Conservation (phyloP, 1,140 invertebrate genomes). For the Drosophila tsacasi region DNA sequence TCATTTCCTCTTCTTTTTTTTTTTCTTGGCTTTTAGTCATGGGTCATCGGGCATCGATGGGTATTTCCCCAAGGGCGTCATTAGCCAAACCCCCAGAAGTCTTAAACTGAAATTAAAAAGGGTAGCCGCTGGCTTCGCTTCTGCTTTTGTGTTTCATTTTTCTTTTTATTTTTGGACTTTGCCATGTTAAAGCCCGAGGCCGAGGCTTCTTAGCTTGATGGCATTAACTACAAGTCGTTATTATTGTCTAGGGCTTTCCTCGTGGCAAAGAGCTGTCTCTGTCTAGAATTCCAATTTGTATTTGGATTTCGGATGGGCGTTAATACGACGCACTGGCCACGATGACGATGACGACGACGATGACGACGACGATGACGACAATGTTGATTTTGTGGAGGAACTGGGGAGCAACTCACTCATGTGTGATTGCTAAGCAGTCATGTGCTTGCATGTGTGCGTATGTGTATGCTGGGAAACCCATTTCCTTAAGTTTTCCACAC, state of each 20-base stretch:
- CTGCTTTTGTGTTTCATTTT: neutral
- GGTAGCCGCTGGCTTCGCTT: neutral
- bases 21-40: slow-evolving; percentile 7
- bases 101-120: slow-evolving; percentile 59
- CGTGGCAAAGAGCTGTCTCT: neutral
- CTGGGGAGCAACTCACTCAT: slow-evolving; percentile 45
- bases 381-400: slow-evolving; percentile 23
- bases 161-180: neutral
- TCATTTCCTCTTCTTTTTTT: neutral
- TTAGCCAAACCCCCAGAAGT: slow-evolving; percentile 50
- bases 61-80: slow-evolving; percentile 66
- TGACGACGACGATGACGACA: slow-evolving; percentile 32
- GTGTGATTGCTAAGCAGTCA: slow-evolving; percentile 58
- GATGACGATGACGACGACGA: slow-evolving; percentile 1
- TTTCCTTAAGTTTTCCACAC: slow-evolving; percentile 10
- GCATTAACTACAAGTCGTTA: slow-evolving; percentile 80
- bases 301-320: slow-evolving; percentile 55
- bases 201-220: slow-evolving; percentile 48
- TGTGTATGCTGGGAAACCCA: slow-evolving; percentile 4
- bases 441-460: slow-evolving; percentile 14
- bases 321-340: slow-evolving; percentile 53
- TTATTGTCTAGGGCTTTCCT: slow-evolving; percentile 72
- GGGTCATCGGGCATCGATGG: slow-evolving; percentile 22
- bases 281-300: slow-evolving; percentile 67
- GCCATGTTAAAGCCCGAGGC: neutral